Conservation (phyloP, 2,888 invertebrate species). For the Cephus pygmeus region DNA sequence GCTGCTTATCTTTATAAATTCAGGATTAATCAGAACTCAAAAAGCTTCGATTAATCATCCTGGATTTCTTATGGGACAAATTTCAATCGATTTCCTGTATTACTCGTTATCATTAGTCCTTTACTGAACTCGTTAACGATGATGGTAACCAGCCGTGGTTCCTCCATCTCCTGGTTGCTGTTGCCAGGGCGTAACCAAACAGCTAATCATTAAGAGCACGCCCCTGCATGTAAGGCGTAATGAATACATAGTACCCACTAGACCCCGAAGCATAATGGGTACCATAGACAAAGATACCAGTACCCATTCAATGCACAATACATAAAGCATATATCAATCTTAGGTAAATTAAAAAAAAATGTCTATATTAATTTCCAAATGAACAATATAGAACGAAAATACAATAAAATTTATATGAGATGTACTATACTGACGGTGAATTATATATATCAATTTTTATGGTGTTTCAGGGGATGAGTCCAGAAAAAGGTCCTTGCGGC, state of each 20-base stretch:
- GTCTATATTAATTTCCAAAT: background rate
- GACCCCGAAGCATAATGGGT: background rate
- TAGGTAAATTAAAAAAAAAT: background rate
- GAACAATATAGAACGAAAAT: background rate
- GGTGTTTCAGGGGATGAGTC: background rate
- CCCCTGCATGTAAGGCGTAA: conserved; percentile 47
- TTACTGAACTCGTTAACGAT: conserved; percentile 27
- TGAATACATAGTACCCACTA: conserved; percentile 44
- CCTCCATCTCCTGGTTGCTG: conserved; percentile 26
- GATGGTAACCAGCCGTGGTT: conserved; percentile 16
- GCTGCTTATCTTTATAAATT: background rate
- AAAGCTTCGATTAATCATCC: background rate
- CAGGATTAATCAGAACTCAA: background rate
- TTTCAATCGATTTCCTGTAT: background rate
- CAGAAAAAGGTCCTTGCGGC: conserved; percentile 36
- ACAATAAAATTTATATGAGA: background rate
- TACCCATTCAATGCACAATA: background rate
- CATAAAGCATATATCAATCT: background rate
- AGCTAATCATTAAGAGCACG: conserved; percentile 49
- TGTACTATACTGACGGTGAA: background rate
- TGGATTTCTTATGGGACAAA: background rate
- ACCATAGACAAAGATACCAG: background rate
- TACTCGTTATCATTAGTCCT: background rate
- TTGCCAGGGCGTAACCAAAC: conserved; percentile 54
- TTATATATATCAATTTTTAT: background rate